A percentile compares a stretch with the other conserved stretches of the same genome.
Conservation (phyloP, 2,797 vertebrate genomes). For the Florisuga fusca region DNA sequence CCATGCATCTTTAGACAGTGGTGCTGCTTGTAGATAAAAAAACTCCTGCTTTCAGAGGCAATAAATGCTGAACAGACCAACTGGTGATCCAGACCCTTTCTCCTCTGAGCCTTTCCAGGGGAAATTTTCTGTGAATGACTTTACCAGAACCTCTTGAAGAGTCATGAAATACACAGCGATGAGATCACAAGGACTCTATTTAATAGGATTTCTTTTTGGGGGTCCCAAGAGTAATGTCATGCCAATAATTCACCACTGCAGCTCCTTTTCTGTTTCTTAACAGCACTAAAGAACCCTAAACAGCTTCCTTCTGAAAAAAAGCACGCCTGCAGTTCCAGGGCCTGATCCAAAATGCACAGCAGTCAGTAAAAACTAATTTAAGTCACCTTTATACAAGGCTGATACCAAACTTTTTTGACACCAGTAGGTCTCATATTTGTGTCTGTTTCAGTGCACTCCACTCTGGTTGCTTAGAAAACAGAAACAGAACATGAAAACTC, state of each 20-base stretch:
- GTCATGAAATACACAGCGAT: constrained; percentile 50
- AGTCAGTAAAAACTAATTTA: constrained; percentile 36
- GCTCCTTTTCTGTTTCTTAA: constrained; percentile 54
- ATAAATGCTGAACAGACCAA: constrained; percentile 42
- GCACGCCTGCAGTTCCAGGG: neutral
- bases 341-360: constrained; percentile 13
- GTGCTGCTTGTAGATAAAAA: neutral
- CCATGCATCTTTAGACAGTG: neutral
- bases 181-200: constrained; percentile 63
- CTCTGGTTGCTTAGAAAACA: neutral
- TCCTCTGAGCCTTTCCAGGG: constrained; percentile 48
- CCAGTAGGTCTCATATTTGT: neutral
- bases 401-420: constrained; percentile 17
- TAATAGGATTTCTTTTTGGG: constrained; percentile 61
- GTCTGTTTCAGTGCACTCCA: neutral
- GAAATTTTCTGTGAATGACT: constrained; percentile 61
- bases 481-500: neutral
- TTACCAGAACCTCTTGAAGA: constrained; percentile 52
- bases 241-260: constrained; percentile 45
- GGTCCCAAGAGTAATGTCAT: constrained; percentile 47
- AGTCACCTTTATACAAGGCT: neutral
- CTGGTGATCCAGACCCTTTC: constrained; percentile 17
- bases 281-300: constrained; percentile 38
- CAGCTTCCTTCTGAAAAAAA: constrained; percentile 29
- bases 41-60: constrained; percentile 36